Percentiles rank a stretch among this genome's conserved stretches.
These are phyloP conservation scores for Erebia palarica DNA, from an alignment of 2,888 invertebrate genomes.

Conservation along the genomic window DNA sequence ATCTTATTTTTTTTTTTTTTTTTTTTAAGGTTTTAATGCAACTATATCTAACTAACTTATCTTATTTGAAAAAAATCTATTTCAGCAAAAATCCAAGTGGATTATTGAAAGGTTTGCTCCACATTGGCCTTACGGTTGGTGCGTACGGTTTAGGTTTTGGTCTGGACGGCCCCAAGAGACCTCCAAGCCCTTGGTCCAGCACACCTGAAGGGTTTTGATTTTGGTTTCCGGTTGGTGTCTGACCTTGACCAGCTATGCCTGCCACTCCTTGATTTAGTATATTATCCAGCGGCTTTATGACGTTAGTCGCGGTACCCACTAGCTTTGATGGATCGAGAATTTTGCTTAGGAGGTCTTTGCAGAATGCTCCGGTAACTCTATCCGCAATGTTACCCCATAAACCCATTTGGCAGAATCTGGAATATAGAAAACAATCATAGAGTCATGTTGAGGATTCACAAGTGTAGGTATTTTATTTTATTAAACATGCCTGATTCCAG, in stretches of 20 bases:
- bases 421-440: constrained; percentile 38
- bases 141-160: constrained; percentile 4
- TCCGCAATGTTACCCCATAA: constrained; percentile 85
- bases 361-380: constrained; percentile 79
- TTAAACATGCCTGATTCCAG: no score
- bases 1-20: no score
- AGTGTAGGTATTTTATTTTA: background rate
- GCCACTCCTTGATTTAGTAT: constrained; percentile 5
- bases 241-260: background rate
- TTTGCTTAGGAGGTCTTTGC: constrained; percentile 68
- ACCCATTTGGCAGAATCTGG: constrained; percentile 86
- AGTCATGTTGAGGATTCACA: no score
- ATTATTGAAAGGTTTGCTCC: constrained; percentile 34
- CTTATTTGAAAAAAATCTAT: background rate
- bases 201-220: constrained; percentile 2
- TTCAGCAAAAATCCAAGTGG: constrained; percentile 31
- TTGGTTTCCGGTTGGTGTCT: background rate
- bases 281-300: constrained; percentile 16
- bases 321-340: constrained; percentile 57
- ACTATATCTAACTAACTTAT: no score
- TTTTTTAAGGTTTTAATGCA: no score
- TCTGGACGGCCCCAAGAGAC: constrained; percentile 21
- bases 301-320: constrained; percentile 12
- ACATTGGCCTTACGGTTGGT: constrained; percentile 29
- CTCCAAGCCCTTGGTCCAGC: constrained; percentile 25